phyloP scores from a whole-genome alignment of 2,113 vertebrate genomes.

The Leucopternis melanops region DNA sequence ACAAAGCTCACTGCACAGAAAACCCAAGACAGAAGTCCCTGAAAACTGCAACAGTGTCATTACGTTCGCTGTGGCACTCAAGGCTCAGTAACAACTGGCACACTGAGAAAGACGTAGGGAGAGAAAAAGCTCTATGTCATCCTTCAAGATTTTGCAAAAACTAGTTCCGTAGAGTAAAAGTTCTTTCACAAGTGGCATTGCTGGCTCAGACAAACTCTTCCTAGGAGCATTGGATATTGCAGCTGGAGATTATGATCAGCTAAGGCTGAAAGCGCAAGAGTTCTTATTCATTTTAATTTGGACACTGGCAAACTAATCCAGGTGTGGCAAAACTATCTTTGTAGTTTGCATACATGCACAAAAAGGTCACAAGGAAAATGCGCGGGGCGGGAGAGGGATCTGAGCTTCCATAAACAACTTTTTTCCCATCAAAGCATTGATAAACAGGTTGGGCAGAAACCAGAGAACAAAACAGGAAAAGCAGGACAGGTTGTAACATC shows the following conservation, averaged over 20 bases:
- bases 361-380: not conserved
- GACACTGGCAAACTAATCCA: not conserved
- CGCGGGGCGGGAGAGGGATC: fast-evolving
- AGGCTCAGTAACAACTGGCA: not conserved
- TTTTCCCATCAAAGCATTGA: not conserved
- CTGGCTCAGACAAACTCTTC: not conserved
- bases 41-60: not conserved
- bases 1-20: not conserved
- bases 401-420: not conserved
- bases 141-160: not conserved
- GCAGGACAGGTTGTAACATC: not conserved
- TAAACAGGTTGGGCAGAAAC: not conserved
- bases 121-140: not conserved
- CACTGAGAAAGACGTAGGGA: not conserved
- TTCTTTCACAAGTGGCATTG: not conserved
- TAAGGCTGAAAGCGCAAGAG: not conserved
- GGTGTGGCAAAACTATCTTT: not conserved
- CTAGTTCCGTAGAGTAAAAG: not conserved
- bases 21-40: not conserved
- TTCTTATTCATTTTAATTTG: not conserved
- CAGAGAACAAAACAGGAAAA: not conserved
- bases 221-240: not conserved
- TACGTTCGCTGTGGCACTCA: not conserved
- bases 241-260: not conserved
- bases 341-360: not conserved